phyloP scores from a whole-genome alignment of 2,888 invertebrate genomes.

The Himalopsyche anomala region DNA sequence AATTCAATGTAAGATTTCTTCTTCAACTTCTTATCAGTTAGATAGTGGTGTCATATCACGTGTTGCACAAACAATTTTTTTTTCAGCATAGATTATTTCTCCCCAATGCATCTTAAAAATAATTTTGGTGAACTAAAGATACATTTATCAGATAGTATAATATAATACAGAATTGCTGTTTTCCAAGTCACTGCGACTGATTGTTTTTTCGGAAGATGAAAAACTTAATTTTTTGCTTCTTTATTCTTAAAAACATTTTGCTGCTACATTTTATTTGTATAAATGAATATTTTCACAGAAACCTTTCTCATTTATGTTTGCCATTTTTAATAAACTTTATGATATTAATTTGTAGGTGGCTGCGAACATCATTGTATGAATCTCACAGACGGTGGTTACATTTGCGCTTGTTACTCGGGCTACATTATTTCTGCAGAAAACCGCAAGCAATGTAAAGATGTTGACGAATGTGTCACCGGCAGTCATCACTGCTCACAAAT shows the following conservation, averaged over 20 bases:
- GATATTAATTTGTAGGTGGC: constrained; percentile 79
- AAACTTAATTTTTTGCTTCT: background rate
- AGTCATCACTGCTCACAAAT: constrained; percentile 94
- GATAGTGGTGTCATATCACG: no score
- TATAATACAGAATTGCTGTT: no score
- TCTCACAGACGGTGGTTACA: constrained; percentile 88
- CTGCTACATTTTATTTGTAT: constrained; percentile 59
- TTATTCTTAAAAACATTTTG: constrained; percentile 70
- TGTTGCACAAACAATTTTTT: no score
- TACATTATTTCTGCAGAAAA: constrained; percentile 89
- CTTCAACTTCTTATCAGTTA: no score
- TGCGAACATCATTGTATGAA: constrained; percentile 95
- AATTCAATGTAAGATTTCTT: no score
- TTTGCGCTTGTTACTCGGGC: constrained; percentile 92
- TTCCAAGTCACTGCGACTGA: no score
- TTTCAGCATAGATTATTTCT: no score
- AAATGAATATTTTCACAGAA: background rate
- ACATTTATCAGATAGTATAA: no score
- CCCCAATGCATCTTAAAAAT: no score
- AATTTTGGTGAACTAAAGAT: no score
- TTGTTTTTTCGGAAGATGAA: no score
- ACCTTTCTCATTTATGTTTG: background rate
- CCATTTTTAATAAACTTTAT: background rate
- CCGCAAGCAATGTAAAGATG: constrained; percentile 90
- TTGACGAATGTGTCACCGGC: constrained; percentile 91